Conservation (phyloP, 2,797 vertebrate genomes). For the Denticeps clupeoides region DNA sequence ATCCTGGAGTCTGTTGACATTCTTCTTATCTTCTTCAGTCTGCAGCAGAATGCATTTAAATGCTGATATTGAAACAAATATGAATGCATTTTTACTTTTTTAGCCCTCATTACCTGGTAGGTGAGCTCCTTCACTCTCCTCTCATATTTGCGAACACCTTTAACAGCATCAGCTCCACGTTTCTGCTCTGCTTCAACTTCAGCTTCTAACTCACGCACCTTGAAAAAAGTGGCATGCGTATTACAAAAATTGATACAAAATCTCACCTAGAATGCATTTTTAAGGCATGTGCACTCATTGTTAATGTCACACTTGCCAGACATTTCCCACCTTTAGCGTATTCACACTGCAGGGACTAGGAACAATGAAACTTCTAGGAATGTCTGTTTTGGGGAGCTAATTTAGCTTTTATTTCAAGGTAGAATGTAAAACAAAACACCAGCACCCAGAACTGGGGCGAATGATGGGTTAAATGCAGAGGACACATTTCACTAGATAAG, state of each 20-base stretch:
- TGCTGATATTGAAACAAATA: neutral
- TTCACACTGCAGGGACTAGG: too few species aligned
- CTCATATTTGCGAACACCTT: slow-evolving; percentile 67
- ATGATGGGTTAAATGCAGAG: too few species aligned
- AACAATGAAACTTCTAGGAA: too few species aligned
- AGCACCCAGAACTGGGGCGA: too few species aligned
- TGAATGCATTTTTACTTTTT: neutral
- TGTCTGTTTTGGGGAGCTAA: too few species aligned
- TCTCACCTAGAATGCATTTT: neutral
- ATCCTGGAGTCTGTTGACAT: slow-evolving; percentile 60
- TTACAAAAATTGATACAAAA: too few species aligned
- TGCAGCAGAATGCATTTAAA: slow-evolving; percentile 9
- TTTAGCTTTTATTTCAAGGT: too few species aligned
- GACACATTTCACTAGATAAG: too few species aligned
- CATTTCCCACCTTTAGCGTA: too few species aligned
- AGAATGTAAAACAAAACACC: too few species aligned
- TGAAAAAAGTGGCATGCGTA: neutral
- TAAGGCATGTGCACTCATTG: neutral
- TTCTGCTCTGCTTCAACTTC: slow-evolving; percentile 69
- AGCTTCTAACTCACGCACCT: slow-evolving; percentile 68
- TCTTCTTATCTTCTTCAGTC: slow-evolving; percentile 65
- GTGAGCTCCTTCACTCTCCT: slow-evolving; percentile 66
- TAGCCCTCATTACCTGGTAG: slow-evolving; percentile 54
- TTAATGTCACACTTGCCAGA: too few species aligned
- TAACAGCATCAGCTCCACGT: slow-evolving; percentile 58